Base-by-base conservation (phyloP, 2,797 vertebrate species). In the Pantherophis alleghaniensis region DNA sequence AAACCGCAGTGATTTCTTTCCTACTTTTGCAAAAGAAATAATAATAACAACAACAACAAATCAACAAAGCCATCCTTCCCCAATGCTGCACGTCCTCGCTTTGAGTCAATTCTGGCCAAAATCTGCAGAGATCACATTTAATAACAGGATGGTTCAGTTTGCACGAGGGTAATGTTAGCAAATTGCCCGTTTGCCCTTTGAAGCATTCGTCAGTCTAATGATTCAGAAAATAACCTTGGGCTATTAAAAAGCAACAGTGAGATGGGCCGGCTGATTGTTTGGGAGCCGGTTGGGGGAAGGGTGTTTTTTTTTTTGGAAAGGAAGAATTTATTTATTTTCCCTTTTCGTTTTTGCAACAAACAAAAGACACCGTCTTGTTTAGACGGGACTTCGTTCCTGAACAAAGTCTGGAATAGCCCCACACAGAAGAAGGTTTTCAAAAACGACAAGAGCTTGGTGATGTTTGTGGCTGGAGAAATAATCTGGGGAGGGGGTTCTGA, bases 361-460 rank as follows among this genome's bases (percentile, higher is more conserved):
- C 66, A 14, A 69, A 53, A 92, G 18, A 94, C 94, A 95, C 94
- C 92, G 22, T 13, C 96, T 94, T 89, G 92, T 91, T 96, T 94
- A 96, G 96, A 96, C 96, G 96, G 96, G 93, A 97, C 96, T 97
- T 97, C 96, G 96, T 97, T 97, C 96, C 97, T 96, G 97, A 97
- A 96, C 95, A 96, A 93, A 94, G 95, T 95, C 93, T 95, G 96
- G 96, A 95, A 97, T 96, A 95, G 96, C 95, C 97, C 95, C 32
- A 95, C 37, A 95, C 94, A 96, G 95, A 87, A 5, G 91, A 93
- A 93, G 96, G 89, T 95, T 96, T 96, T 95, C 93, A 95, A 96
- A 96, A 96, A 95, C 51, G 96, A 96, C 93, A 94, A 42, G 90
- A 95, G 91, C 88, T 69, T 74, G 90, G 94, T 90, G 94, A 96